Conservation (phyloP, 2,797 vertebrate genomes). For the Esox lucius region DNA sequence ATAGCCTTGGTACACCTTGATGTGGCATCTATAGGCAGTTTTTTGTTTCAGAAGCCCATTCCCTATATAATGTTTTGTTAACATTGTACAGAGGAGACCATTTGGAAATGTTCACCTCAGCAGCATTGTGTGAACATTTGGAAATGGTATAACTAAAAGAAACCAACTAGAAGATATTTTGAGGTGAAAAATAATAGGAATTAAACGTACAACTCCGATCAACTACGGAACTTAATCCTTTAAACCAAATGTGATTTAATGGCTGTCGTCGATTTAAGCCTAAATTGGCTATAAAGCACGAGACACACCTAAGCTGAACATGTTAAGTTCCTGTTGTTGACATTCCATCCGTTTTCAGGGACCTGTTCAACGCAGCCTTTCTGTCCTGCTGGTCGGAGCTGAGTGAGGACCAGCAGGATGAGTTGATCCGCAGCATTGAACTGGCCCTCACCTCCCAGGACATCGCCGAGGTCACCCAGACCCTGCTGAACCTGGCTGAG, state of each 20-base stretch:
- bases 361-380: slow-evolving; percentile 97
- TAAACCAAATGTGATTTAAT: background rate
- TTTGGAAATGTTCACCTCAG: too few relatives aligned
- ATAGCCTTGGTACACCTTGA: background rate
- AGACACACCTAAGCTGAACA: background rate
- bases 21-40: background rate
- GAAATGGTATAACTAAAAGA: background rate
- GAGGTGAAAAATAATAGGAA: background rate
- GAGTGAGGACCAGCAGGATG: slow-evolving; percentile 97
- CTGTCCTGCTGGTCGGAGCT: slow-evolving; percentile 99
- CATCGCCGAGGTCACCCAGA: slow-evolving; percentile 98
- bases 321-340: background rate
- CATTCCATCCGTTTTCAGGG: slow-evolving; percentile 66
- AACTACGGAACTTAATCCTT: background rate
- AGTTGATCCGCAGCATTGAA: slow-evolving; percentile 97
- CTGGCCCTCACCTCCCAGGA: slow-evolving; percentile 95
- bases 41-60: background rate
- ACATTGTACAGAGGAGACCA: background rate
- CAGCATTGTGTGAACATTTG: background rate
- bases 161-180: background rate
- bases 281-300: background rate
- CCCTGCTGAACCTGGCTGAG: slow-evolving; percentile 94
- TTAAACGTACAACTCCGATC: background rate
- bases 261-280: background rate
- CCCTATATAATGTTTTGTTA: background rate